Conservation (phyloP, 2,113 vertebrate species). For the Melierax canorus region DNA sequence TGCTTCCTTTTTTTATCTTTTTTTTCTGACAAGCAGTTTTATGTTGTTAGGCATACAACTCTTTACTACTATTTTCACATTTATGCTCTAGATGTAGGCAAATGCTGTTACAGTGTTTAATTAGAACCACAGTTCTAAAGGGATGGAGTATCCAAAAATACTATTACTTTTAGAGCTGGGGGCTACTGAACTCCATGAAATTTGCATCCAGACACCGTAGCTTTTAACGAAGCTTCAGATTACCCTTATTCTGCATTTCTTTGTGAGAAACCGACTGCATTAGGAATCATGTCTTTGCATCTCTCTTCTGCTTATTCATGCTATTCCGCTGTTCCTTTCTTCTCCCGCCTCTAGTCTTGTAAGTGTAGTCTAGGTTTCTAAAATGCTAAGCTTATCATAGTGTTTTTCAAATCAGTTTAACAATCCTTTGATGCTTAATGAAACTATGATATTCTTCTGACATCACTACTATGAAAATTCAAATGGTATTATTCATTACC, state of each 20-base stretch:
- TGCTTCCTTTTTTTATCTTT: accelerated
- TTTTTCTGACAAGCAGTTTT: neutral
- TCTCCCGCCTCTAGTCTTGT: neutral
- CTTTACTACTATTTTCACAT: neutral
- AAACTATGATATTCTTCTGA: neutral
- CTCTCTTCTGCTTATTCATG: neutral
- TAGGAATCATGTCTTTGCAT: neutral
- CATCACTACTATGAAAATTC: neutral
- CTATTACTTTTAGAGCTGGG: neutral
- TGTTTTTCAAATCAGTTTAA: neutral
- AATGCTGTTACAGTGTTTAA: neutral
- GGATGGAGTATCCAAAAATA: neutral
- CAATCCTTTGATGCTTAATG: neutral
- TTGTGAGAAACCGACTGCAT: neutral
- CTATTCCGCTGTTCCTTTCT: neutral
- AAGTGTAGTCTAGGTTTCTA: neutral
- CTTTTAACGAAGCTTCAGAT: neutral
- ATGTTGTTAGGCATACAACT: neutral
- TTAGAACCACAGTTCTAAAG: neutral
- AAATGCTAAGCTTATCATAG: neutral
- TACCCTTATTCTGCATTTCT: neutral
- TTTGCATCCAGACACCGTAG: neutral
- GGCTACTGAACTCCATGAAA: neutral
- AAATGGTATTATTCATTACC: neutral
- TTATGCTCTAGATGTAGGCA: neutral